These are phyloP conservation scores for Syrphus vitripennis DNA, from an alignment of 2,888 invertebrate species.

Conservation along the genomic window DNA sequence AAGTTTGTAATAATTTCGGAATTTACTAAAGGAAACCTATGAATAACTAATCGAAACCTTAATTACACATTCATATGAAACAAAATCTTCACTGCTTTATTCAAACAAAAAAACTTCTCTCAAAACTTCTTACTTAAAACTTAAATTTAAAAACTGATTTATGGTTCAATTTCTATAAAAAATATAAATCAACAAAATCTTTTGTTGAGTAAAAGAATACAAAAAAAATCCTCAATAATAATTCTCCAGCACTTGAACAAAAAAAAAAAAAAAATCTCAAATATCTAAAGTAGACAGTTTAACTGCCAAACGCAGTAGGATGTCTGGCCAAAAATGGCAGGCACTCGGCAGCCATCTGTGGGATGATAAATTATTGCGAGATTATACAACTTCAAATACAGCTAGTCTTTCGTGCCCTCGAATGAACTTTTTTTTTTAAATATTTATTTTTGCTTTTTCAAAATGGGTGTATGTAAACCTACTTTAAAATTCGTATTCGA, in stretches of 20 bases:
- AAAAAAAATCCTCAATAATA: not conserved
- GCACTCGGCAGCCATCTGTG: not conserved
- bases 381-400: conserved; percentile 23
- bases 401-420: not conserved
- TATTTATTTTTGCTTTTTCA: not conserved
- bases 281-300: conserved; percentile 20
- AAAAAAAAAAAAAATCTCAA: not conserved
- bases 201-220: not conserved
- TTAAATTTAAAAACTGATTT: not conserved
- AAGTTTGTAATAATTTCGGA: too few relatives aligned
- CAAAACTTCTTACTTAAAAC: not conserved
- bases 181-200: not conserved
- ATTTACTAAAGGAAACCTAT: too few relatives aligned
- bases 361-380: conserved; percentile 18
- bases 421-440: not conserved
- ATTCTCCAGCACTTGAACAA: not conserved
- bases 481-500: not conserved
- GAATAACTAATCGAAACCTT: too few relatives aligned
- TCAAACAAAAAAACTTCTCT: too few relatives aligned
- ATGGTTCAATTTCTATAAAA: not conserved
- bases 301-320: conserved; percentile 23
- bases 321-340: conserved; percentile 1
- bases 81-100: too few relatives aligned
- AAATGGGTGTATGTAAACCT: not conserved
- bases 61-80: too few relatives aligned